These are phyloP conservation scores for Rhynchomys soricoides DNA, from an alignment of 2,113 vertebrate species.

Conservation along the genomic window DNA sequence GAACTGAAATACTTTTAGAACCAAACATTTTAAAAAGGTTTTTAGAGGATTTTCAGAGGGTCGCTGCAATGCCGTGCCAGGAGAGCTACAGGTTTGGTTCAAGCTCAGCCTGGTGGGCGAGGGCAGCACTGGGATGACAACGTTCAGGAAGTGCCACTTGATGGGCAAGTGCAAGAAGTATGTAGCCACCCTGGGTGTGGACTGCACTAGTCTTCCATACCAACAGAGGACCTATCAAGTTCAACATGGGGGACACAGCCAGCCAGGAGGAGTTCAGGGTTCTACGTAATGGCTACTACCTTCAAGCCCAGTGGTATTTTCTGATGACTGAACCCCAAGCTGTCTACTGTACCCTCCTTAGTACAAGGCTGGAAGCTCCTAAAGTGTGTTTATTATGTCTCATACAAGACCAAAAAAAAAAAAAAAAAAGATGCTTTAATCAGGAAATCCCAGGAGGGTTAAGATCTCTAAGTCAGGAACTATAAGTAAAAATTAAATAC, in stretches of 20 bases:
- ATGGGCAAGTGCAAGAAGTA: not conserved
- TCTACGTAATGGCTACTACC: not conserved
- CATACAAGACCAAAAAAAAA: not conserved
- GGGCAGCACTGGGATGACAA: not conserved
- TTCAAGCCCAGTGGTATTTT: not conserved
- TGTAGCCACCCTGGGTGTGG: not conserved
- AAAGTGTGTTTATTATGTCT: not conserved
- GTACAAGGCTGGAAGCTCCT: not conserved
- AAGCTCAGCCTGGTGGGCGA: not conserved
- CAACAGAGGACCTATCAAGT: not conserved
- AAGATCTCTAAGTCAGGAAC: not conserved
- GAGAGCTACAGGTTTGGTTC: not conserved
- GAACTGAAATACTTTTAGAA: not conserved
- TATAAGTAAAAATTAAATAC: not conserved
- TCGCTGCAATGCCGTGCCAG: not conserved
- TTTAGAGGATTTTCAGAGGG: not conserved
- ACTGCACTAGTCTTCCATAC: too few relatives aligned
- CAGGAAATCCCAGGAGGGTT: not conserved
- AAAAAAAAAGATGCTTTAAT: not conserved
- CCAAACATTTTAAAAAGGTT: not conserved
- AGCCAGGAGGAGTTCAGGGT: not conserved
- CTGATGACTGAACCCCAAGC: not conserved
- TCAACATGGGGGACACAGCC: not conserved
- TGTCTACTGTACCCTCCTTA: not conserved
- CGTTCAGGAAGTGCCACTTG: not conserved